Percentiles rank a stretch among this genome's conserved stretches.
Conservation (phyloP, 1,140 invertebrate species). For the Triops longicaudatus region DNA sequence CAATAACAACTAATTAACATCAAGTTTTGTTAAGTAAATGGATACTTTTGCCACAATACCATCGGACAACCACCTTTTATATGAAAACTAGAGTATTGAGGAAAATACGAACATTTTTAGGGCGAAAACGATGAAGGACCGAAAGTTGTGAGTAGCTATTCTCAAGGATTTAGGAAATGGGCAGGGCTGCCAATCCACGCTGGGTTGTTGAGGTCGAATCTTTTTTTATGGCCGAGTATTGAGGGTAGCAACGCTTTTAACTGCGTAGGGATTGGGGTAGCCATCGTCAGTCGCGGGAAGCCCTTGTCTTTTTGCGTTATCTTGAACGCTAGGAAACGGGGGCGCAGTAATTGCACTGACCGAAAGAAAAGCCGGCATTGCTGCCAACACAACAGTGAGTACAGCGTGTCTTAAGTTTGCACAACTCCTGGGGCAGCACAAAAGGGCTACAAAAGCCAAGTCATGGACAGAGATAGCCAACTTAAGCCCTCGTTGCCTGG, state of each 20-base stretch:
- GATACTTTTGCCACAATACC: no score
- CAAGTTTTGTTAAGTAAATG: no score
- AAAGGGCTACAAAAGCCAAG: not conserved
- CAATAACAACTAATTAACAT: no score
- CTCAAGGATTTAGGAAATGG: not conserved
- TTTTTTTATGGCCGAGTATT: not conserved
- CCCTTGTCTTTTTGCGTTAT: not conserved
- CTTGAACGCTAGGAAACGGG: not conserved
- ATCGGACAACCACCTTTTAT: no score
- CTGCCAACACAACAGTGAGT: not conserved
- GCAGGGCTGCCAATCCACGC: not conserved
- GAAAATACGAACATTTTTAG: no score
- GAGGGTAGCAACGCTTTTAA: not conserved
- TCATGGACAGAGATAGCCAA: slow-evolving; percentile 6
- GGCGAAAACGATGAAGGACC: not conserved
- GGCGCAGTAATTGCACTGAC: no score
- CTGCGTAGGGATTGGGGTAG: not conserved
- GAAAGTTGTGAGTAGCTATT: not conserved
- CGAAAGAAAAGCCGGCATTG: not conserved
- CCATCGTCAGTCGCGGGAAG: not conserved
- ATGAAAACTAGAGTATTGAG: no score
- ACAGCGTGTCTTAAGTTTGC: not conserved
- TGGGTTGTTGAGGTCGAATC: not conserved
- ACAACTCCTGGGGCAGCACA: no score
- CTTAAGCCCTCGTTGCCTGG: not conserved